phyloP scores from a whole-genome alignment of 1,140 invertebrate genomes.

The Drosophila tsacasi region DNA sequence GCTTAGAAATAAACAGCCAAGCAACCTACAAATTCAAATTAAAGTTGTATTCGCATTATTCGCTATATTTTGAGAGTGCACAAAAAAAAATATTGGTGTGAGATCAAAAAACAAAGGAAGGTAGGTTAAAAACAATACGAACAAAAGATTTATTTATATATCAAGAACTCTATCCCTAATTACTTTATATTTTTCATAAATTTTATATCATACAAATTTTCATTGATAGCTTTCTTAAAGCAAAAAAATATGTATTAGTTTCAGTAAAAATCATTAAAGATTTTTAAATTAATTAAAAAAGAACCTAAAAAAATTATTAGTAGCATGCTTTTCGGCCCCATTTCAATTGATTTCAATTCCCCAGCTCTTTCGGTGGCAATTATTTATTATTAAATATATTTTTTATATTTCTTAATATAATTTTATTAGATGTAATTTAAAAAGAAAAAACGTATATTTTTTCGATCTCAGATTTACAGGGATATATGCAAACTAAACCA shows the following conservation, averaged over 20 bases:
- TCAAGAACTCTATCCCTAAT: not conserved
- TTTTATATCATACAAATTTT: not conserved
- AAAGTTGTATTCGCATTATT: conserved; percentile 66
- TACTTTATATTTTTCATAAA: not conserved
- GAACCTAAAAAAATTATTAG: too few relatives aligned
- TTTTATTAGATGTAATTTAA: too few relatives aligned
- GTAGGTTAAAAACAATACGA: not conserved
- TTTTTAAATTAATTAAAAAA: not conserved
- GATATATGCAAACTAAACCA: not conserved
- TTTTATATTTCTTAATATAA: too few relatives aligned
- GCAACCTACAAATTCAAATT: conserved; percentile 66
- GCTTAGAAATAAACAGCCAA: conserved; percentile 73
- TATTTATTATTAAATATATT: not conserved
- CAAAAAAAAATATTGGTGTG: not conserved
- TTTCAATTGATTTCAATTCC: not conserved
- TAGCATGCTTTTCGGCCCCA: not conserved
- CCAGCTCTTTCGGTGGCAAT: not conserved
- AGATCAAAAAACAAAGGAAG: not conserved
- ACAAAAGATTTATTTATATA: not conserved
- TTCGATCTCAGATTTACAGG: accelerated
- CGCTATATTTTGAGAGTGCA: conserved; percentile 36
- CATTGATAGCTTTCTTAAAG: not conserved
- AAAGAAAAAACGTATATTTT: not conserved
- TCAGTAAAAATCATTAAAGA: not conserved
- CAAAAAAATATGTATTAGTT: not conserved